phyloP scores from a whole-genome alignment of 2,888 invertebrate species.

The Xanthorhoe spadicearia region DNA sequence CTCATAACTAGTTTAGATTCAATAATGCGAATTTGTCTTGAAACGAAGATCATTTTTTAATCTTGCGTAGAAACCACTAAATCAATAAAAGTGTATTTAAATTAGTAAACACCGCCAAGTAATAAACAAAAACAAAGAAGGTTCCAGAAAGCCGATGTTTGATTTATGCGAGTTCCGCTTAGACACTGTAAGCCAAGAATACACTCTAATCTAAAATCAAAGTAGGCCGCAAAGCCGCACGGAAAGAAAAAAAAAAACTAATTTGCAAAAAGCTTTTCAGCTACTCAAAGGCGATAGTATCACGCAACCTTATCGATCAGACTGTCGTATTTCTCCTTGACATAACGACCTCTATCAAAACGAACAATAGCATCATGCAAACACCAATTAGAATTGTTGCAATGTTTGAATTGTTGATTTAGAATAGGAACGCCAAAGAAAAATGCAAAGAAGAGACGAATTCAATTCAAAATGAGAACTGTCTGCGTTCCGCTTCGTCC shows the following conservation, averaged over 20 bases:
- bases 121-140: constrained; percentile 11
- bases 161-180: constrained; percentile 28
- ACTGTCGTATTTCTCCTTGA: constrained; percentile 55
- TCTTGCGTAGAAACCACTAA: too few relatives aligned
- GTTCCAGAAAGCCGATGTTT: constrained; percentile 22
- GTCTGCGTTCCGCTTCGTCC: constrained; percentile 79
- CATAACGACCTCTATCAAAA: constrained; percentile 63
- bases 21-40: too few relatives aligned
- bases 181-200: constrained; percentile 22
- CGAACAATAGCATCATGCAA: constrained; percentile 76
- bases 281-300: constrained; percentile 64
- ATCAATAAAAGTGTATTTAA: not conserved
- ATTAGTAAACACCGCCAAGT: not conserved
- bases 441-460: constrained; percentile 76
- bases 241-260: constrained; percentile 57
- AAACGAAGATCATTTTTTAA: too few relatives aligned
- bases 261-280: constrained; percentile 73
- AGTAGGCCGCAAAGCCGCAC: constrained; percentile 44
- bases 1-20: too few relatives aligned
- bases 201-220: constrained; percentile 40
- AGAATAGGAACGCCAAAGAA: constrained; percentile 68
- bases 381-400: constrained; percentile 80
- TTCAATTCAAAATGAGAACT: constrained; percentile 83
- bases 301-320: constrained; percentile 73
- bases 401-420: too few relatives aligned